Conservation (phyloP, 2,113 vertebrate genomes). For the Andinoacara biseriatus region DNA sequence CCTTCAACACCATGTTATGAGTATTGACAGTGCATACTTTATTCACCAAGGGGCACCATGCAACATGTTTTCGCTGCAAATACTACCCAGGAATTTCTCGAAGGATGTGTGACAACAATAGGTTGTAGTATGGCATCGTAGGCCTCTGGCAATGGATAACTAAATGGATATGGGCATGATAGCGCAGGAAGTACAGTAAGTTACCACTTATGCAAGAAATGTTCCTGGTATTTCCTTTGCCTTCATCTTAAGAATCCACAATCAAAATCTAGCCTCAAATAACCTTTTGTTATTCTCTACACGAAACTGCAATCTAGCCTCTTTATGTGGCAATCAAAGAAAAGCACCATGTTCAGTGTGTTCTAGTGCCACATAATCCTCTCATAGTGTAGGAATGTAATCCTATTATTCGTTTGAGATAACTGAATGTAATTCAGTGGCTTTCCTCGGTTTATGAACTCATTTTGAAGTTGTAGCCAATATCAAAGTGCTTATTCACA, state of each 20-base stretch:
- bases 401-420: slow-evolving; percentile 16
- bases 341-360: slow-evolving; percentile 21
- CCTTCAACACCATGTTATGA: background rate
- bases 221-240: background rate
- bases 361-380: slow-evolving; percentile 12
- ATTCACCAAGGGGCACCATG: background rate
- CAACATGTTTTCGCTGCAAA: background rate
- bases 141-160: background rate
- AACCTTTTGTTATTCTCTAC: background rate
- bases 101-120: background rate
- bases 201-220: background rate
- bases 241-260: background rate
- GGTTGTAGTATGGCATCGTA: background rate
- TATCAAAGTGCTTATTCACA: background rate
- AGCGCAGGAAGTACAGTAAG: background rate
- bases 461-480: slow-evolving; percentile 3
- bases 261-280: background rate
- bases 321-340: background rate
- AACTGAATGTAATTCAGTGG: background rate
- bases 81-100: background rate
- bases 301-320: background rate
- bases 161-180: background rate
- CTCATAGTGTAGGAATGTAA: slow-evolving; percentile 10
- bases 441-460: background rate
- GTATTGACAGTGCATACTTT: background rate